phyloP scores from a whole-genome alignment of 1,140 invertebrate genomes.

The Pteromalus puparum region DNA sequence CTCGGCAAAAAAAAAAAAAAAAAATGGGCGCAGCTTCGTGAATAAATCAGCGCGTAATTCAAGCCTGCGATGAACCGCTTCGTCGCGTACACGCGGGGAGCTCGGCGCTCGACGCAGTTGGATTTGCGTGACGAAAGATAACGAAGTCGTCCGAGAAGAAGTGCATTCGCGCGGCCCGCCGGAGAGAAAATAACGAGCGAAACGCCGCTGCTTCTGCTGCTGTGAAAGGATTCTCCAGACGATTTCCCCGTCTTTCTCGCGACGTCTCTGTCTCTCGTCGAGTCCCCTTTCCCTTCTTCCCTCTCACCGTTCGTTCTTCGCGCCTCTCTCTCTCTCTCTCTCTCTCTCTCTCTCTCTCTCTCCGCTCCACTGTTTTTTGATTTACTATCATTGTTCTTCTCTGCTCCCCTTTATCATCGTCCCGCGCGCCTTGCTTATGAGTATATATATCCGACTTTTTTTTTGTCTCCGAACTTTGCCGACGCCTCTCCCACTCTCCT shows the following conservation, averaged over 20 bases:
- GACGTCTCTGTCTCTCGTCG: not conserved
- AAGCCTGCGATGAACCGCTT: not conserved
- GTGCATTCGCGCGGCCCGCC: conserved; percentile 3
- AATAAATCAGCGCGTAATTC: conserved; percentile 34
- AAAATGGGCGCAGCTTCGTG: not conserved
- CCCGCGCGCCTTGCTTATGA: not conserved
- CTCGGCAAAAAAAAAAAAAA: no score
- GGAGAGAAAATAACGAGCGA: conserved; percentile 45
- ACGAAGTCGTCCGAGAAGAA: conserved; percentile 39
- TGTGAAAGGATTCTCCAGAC: conserved; percentile 44
- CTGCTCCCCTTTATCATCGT: conserved; percentile 24
- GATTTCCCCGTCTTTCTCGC: conserved; percentile 15
- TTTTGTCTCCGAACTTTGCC: not conserved
- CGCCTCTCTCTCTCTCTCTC: not conserved
- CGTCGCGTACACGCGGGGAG: not conserved
- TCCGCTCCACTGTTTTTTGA: conserved; percentile 4
- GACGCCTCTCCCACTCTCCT: not conserved
- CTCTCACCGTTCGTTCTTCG: not conserved
- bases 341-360: no score
- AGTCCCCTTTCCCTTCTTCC: not conserved
- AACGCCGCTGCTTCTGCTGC: not conserved
- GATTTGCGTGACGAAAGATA: conserved; percentile 49
- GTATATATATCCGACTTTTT: not conserved
- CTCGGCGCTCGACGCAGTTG: not conserved
- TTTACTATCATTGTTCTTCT: conserved; percentile 40